phyloP scores from a whole-genome alignment of 1,140 invertebrate species.

The Eubasilissa regina region DNA sequence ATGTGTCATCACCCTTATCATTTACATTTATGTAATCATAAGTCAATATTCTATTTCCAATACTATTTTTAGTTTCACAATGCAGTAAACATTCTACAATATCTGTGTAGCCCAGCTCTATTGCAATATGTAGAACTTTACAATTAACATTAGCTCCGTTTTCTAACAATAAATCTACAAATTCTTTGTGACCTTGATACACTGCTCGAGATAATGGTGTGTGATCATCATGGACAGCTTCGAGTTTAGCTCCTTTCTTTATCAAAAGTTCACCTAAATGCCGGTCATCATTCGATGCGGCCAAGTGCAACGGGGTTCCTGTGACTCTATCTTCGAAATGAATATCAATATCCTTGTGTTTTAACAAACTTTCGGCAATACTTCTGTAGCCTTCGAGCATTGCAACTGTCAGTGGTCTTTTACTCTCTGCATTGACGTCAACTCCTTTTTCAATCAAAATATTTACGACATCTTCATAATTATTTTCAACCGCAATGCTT shows the following conservation, averaged over 20 bases:
- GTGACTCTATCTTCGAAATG: not conserved
- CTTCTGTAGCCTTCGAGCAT: not conserved
- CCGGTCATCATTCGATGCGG: not conserved
- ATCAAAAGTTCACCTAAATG: not conserved
- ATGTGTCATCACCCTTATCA: not conserved
- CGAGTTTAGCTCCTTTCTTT: not conserved
- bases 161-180: constrained; percentile 4
- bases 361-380: not conserved
- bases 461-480: not conserved
- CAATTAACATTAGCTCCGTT: not conserved
- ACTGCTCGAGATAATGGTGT: not conserved
- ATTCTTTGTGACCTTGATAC: not conserved
- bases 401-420: not conserved
- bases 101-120: not conserved
- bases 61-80: not conserved
- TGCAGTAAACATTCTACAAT: not conserved
- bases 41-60: not conserved
- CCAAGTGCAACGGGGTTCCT: constrained; percentile 3
- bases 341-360: not conserved
- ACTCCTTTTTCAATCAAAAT: not conserved
- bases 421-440: not conserved
- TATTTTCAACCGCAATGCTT: not conserved
- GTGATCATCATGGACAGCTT: not conserved
- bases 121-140: not conserved
- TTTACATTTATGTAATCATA: not conserved